Percentiles rank a stretch among this genome's conserved stretches.
Conservation (phyloP, 2,797 vertebrate species). For the Crocodylus rhombifer region DNA sequence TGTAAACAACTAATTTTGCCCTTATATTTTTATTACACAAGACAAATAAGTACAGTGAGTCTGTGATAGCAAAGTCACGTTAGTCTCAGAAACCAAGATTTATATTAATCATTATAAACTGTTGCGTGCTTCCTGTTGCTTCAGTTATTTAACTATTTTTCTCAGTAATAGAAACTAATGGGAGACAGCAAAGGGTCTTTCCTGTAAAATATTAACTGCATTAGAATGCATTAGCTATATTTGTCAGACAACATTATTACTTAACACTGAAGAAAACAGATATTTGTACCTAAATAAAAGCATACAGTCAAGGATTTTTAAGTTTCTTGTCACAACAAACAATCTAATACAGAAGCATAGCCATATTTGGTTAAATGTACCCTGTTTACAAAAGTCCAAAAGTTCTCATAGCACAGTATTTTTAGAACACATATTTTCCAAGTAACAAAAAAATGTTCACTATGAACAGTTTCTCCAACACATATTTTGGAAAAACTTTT, state of each 20-base stretch:
- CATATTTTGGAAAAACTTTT: conserved; percentile 67
- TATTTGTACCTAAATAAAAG: conserved; percentile 16
- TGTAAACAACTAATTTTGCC: not conserved
- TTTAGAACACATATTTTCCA: conserved; percentile 63
- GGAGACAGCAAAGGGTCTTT: not conserved
- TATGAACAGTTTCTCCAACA: conserved; percentile 63
- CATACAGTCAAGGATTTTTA: not conserved
- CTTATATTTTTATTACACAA: not conserved
- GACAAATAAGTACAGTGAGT: accelerated
- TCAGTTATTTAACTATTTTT: not conserved
- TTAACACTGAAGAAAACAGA: not conserved
- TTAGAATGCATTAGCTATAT: not conserved
- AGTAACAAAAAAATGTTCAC: conserved; percentile 63
- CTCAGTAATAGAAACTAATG: not conserved
- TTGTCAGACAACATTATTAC: not conserved
- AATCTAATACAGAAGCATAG: not conserved
- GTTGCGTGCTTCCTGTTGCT: not conserved
- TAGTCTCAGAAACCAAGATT: not conserved
- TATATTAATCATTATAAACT: not conserved
- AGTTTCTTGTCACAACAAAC: not conserved
- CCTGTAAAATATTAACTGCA: not conserved
- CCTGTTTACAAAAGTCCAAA: conserved; percentile 29
- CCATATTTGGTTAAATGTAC: conserved; percentile 38
- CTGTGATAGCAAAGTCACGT: not conserved
- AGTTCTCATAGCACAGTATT: conserved; percentile 58